Conservation (phyloP, 2,888 invertebrate genomes). For the Xanthorhoe spadicearia region DNA sequence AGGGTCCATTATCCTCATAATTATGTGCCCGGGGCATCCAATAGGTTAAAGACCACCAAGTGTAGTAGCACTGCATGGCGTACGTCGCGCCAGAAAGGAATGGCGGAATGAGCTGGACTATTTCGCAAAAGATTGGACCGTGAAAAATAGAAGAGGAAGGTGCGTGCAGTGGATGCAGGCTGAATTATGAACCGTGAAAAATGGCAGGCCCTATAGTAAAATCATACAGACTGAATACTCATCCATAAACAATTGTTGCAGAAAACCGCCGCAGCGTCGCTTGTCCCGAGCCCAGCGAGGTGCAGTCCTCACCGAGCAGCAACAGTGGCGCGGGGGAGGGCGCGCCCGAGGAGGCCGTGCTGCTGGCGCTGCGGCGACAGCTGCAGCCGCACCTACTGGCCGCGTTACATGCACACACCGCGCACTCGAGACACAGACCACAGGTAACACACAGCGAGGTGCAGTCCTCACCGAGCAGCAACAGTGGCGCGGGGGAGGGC, state of each 20-base stretch:
- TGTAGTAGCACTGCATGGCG: no score
- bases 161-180: no score
- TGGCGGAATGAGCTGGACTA: no score
- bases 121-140: no score
- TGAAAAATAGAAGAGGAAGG: no score
- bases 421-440: conserved; percentile 63
- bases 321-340: conserved; percentile 39
- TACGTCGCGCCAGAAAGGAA: no score
- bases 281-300: conserved; percentile 47
- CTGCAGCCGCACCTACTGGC: conserved; percentile 87
- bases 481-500: conserved; percentile 38
- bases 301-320: conserved; percentile 23
- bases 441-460: conserved; percentile 49
- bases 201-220: no score
- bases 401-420: conserved; percentile 76
- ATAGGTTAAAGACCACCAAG: no score
- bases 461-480: conserved; percentile 25
- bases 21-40: no score
- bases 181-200: no score
- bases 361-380: conserved; percentile 88
- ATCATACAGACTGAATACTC: no score
- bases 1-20: no score
- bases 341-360: conserved; percentile 86
- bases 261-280: conserved; percentile 66
- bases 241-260: conserved; percentile 35